Conservation (phyloP, 2,797 vertebrate species). For the Danio tinwini region DNA sequence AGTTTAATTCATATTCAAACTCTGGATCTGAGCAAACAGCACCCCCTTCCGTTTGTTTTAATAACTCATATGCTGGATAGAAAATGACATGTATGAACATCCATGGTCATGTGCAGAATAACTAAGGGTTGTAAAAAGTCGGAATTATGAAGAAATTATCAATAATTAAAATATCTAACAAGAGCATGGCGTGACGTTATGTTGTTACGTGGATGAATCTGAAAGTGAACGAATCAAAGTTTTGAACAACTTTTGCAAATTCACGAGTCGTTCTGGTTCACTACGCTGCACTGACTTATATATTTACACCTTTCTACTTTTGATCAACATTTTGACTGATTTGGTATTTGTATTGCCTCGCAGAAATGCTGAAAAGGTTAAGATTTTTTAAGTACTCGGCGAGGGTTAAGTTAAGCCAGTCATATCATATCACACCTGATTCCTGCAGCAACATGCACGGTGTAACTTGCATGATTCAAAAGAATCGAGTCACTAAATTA, state of each 20-base stretch:
- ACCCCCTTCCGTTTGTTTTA: slow-evolving; percentile 62
- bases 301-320: too few species aligned
- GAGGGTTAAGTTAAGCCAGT: not conserved
- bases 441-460: not conserved
- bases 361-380: not conserved
- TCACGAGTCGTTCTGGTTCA: not conserved
- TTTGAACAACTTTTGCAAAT: too few species aligned
- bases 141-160: not conserved
- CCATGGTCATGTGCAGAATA: not conserved
- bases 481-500: not conserved
- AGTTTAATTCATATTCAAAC: not conserved
- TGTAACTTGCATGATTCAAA: slow-evolving; percentile 4
- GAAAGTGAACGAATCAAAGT: not conserved
- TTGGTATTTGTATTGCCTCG: too few species aligned
- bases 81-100: not conserved
- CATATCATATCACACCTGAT: not conserved
- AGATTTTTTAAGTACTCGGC: not conserved
- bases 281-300: not conserved
- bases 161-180: not conserved
- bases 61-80: not conserved
- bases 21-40: slow-evolving; percentile 51
- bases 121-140: too few species aligned
- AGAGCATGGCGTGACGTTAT: not conserved
- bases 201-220: not conserved
- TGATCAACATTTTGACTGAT: not conserved